Conservation (phyloP, 1,140 invertebrate genomes). For the Drosophila busckii region DNA sequence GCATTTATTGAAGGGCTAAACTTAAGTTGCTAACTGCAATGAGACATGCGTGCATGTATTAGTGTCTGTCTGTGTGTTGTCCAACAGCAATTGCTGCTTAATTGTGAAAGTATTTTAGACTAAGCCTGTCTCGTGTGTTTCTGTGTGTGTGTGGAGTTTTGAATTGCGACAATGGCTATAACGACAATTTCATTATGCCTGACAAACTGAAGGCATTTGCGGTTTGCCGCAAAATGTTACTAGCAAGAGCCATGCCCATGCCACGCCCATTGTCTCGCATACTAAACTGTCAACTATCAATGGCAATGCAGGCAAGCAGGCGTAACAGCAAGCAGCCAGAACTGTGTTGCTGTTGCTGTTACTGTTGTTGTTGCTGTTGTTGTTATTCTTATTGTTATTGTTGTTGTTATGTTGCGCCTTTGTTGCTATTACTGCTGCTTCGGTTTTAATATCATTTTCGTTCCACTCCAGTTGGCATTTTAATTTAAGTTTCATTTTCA, state of each 20-base stretch:
- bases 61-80: neutral
- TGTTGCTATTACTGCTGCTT: constrained; percentile 44
- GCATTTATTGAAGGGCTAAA: too few species aligned
- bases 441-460: constrained; percentile 76
- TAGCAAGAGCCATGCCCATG: constrained; percentile 20
- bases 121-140: too few species aligned
- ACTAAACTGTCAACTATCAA: constrained; percentile 60
- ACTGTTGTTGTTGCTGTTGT: constrained; percentile 16
- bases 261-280: constrained; percentile 8
- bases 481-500: constrained; percentile 77
- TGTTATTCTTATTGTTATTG: constrained; percentile 30
- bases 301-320: constrained; percentile 59
- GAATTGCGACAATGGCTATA: constrained; percentile 33
- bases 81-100: constrained; percentile 45
- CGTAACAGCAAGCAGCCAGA: constrained; percentile 2
- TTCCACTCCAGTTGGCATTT: constrained; percentile 76
- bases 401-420: too few species aligned
- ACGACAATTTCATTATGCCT: constrained; percentile 65
- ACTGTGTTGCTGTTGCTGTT: constrained; percentile 15
- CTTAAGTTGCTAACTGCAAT: too few species aligned
- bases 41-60: neutral
- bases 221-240: constrained; percentile 51
- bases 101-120: constrained; percentile 66
- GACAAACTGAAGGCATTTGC: constrained; percentile 67
- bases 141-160: too few species aligned